phyloP scores from a whole-genome alignment of 1,140 invertebrate species.

The Elymnias hypermnestra region DNA sequence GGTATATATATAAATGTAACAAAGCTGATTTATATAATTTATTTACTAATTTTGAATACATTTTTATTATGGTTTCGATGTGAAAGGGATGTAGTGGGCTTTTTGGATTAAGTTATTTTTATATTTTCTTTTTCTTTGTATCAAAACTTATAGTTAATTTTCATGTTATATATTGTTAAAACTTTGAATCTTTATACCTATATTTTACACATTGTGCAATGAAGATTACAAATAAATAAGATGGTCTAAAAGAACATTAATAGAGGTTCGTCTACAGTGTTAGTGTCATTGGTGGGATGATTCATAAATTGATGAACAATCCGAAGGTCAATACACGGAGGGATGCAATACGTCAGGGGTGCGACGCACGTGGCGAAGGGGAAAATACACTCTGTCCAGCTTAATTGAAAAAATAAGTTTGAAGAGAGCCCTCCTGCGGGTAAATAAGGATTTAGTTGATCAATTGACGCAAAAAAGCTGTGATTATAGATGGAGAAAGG shows the following conservation, averaged over 20 bases:
- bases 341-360: constrained; percentile 49
- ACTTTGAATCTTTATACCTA: too few relatives aligned
- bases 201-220: too few relatives aligned
- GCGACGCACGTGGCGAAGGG: constrained; percentile 56
- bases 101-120: too few relatives aligned
- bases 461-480: constrained; percentile 5
- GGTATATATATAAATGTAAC: too few relatives aligned
- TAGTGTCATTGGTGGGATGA: constrained; percentile 29
- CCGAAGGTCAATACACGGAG: constrained; percentile 49
- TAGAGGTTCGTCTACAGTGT: background rate
- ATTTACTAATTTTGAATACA: too few relatives aligned
- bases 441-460: constrained; percentile 16
- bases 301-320: constrained; percentile 59
- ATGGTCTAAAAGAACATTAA: background rate
- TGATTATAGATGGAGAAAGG: constrained; percentile 1
- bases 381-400: constrained; percentile 49
- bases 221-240: too few relatives aligned
- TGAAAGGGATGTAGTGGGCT: too few relatives aligned
- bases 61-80: too few relatives aligned
- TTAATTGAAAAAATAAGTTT: constrained; percentile 61
- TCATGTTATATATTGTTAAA: too few relatives aligned
- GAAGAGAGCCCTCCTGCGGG: constrained; percentile 13
- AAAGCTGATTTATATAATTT: too few relatives aligned
- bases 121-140: too few relatives aligned
- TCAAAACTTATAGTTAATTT: too few relatives aligned